Base-by-base conservation (phyloP, 2,888 invertebrate genomes). In the Caprella mutica region DNA sequence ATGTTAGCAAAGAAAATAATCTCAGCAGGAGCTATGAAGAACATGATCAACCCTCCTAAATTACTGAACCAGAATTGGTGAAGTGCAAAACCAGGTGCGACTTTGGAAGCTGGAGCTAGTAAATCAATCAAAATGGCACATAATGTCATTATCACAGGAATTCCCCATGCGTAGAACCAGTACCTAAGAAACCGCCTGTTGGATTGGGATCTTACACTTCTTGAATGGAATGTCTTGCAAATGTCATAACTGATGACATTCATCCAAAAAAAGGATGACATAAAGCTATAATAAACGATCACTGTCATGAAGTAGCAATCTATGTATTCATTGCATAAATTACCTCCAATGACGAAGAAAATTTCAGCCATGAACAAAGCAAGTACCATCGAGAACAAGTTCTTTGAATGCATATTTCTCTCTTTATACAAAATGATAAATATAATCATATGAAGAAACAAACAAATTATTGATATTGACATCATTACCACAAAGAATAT, bases 181-280 rank as follows among this genome's bases (percentile, higher is more conserved):
- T 73, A 73, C 52, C 68, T 69, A 51, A 68, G 68, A 46, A 67
- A 67, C 4, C 54, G 48, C 23, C 27, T 42, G 1, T 51, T 23
- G 1, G 59, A 59, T 23, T 58, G 59, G 19, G 38, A 53, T n/a
- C 52, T 57, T 26, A 59, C 55, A 4, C 51, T 59, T 9, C 39
- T 33, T 2, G 63, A 57, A 24, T 57, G 57, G 59, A 76, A 75
- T 0, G 75, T 75, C 50, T 71, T 66, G 69, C 72, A 74, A 40
- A 75, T 71, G 61, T 75, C 75, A 56, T 73, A 68, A 39, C 74
- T 72, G 69, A 76, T 72, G 8, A 73, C 70, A 59, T 72, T 75
- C 72, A 74, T 73, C 76, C 76, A 76, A 60, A 71, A 69, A 66
- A 76, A 75, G 1, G 73, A 68, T 0, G 72, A 69, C 30, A 75